A percentile compares a stretch with the other conserved stretches of the same genome.
phyloP scores from a whole-genome alignment of 1,140 invertebrate genomes.

The Cecropterus lyciades region DNA sequence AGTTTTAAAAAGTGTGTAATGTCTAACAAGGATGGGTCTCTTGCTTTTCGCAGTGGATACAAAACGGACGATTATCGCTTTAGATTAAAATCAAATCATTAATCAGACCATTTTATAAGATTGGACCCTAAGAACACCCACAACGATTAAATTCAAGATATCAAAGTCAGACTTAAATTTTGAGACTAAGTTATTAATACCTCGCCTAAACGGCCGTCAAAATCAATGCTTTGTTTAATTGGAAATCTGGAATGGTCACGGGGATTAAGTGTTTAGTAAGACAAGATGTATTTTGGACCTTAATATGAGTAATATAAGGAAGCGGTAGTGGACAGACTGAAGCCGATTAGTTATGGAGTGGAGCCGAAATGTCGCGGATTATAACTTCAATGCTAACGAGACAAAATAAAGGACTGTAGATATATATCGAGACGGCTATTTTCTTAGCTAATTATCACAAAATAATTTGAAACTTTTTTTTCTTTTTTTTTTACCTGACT shows the following conservation, averaged over 20 bases:
- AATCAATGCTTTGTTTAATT: slow-evolving; percentile 23
- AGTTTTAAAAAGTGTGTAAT: too few species aligned
- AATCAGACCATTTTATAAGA: too few species aligned
- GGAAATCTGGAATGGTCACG: slow-evolving; percentile 19
- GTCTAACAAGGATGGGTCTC: too few species aligned
- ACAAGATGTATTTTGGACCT: background rate
- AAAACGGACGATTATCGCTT: too few species aligned
- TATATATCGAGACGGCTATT: background rate
- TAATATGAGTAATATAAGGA: slow-evolving; percentile 3
- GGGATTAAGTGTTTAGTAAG: slow-evolving; percentile 11
- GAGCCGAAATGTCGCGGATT: slow-evolving; percentile 25
- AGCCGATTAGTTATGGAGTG: slow-evolving; percentile 30
- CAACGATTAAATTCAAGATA: background rate
- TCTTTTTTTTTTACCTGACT: too few species aligned
- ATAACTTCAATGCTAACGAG: slow-evolving; percentile 34
- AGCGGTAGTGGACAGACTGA: background rate
- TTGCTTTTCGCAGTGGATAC: too few species aligned
- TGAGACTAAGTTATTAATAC: slow-evolving; percentile 1
- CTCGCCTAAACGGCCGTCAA: slow-evolving; percentile 14
- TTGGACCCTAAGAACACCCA: background rate
- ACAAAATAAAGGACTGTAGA: background rate
- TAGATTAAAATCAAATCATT: too few species aligned
- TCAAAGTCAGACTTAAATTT: background rate
- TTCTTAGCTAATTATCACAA: too few species aligned
- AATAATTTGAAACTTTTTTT: too few species aligned